Base-by-base conservation (phyloP, 1,140 invertebrate species). In the Zaprionus vittiger region DNA sequence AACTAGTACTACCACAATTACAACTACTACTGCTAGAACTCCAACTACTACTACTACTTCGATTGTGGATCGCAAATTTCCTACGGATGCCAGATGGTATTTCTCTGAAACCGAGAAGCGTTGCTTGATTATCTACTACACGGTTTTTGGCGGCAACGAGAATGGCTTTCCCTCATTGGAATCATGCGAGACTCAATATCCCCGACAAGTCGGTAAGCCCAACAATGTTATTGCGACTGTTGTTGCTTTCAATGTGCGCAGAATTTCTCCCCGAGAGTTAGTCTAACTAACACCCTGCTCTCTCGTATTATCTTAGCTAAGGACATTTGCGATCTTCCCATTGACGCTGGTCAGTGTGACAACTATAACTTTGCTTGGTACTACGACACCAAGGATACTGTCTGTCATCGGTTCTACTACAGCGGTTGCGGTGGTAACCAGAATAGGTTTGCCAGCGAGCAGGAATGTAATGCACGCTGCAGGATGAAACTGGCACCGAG, bases 41-140 rank as follows among this genome's bases (percentile, higher is more conserved):
- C 22, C 22, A 24, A 24, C 22, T 3, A 24, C 22, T 22, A 22
- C 22, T 24, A 24, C 22, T 24, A 24, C 22, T 24, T 24, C 22
- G 22, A 24, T 4, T 24, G 22, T 24, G 22, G 22, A 22, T 2
- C 22, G 22, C 22, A 22, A 22, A 22, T 22, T 22, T 22, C 22
- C 22, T 22, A 22, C 22, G 20, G 20, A 22, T 22, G 20, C 20
- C 20, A 22, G 20, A 79, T 99, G 98, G 98, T 96, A 96, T 93
- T 99, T 97, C 94, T 97, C 98, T 92, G 94, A 94, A 54, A 94
- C 94, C 34, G 96, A 98, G 92, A 97, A 98, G 92, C 95, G 96
- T 66, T 99, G 98, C 95, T 95, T 96, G 94, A 97, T 97, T 52
- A 99, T 99, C n/a, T n/a, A n/a, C n/a, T n/a, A n/a, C n/a, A n/a